Percentiles rank a stretch among this genome's conserved stretches.
Evolutionary conservation across 2,797 vertebrate genomes (phyloP).

Genomic region (Trachops cirrhosus): DNA sequence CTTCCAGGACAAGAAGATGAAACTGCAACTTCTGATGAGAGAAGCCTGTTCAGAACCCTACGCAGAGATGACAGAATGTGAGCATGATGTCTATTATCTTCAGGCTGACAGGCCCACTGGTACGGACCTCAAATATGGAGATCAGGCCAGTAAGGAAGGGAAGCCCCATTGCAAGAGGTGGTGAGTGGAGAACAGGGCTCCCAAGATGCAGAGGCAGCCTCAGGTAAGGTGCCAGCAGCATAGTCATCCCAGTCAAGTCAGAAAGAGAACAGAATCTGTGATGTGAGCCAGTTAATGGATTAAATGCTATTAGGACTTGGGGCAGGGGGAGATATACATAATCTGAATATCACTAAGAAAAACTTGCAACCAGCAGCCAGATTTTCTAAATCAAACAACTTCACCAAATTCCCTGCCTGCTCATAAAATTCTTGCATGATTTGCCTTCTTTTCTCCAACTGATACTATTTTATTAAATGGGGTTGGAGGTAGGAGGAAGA

Average conservation of each 20-base stretch:
- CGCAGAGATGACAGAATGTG: neutral
- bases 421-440: constrained; percentile 7
- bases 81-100: neutral
- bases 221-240: neutral
- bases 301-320: neutral
- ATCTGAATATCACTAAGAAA: neutral
- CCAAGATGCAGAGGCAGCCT: neutral
- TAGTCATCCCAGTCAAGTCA: neutral
- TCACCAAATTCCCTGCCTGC: neutral
- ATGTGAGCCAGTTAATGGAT: neutral
- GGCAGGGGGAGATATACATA: neutral
- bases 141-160: neutral
- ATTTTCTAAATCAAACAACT: constrained; percentile 14
- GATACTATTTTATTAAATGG: constrained; percentile 29
- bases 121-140: neutral
- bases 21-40: neutral
- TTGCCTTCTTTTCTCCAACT: neutral
- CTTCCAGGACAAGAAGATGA: neutral
- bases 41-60: neutral
- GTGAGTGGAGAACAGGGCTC: neutral
- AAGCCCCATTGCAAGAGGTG: neutral
- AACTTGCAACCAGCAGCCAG: neutral
- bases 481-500: neutral
- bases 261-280: neutral
- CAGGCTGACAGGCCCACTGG: neutral